phyloP scores from a whole-genome alignment of 1,140 invertebrate genomes.

The Physella acuta region DNA sequence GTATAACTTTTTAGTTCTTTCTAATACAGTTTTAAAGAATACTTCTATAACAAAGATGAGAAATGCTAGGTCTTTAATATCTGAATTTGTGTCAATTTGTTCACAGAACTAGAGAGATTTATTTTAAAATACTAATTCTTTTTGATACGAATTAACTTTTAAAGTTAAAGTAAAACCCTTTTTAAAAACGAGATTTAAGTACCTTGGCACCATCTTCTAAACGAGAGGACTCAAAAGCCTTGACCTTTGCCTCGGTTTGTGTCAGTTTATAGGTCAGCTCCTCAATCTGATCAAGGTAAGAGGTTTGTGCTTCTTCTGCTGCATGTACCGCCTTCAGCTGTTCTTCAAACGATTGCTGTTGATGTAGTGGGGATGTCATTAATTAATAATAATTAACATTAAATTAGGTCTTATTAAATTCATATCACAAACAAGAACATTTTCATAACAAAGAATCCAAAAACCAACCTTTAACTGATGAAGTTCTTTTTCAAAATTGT shows the following conservation, averaged over 20 bases:
- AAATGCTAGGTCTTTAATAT: too few relatives aligned
- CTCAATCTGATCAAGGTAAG: slow-evolving; percentile 55
- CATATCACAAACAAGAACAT: neutral
- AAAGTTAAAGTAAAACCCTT: too few relatives aligned
- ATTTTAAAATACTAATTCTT: too few relatives aligned
- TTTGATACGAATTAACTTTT: too few relatives aligned
- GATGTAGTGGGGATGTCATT: too few relatives aligned
- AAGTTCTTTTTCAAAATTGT: slow-evolving; percentile 46
- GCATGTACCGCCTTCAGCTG: slow-evolving; percentile 34
- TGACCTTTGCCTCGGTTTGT: slow-evolving; percentile 49
- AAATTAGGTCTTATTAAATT: neutral
- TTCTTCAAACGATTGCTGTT: slow-evolving; percentile 32
- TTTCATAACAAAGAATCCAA: neutral
- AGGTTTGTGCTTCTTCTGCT: slow-evolving; percentile 40
- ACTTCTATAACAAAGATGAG: too few relatives aligned
- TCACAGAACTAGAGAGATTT: too few relatives aligned
- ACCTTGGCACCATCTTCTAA: slow-evolving; percentile 54
- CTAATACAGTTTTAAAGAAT: too few relatives aligned
- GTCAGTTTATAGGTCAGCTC: slow-evolving; percentile 54
- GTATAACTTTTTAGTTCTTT: too few relatives aligned
- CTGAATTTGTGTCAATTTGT: too few relatives aligned
- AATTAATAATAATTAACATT: too few relatives aligned
- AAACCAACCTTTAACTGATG: slow-evolving; percentile 35
- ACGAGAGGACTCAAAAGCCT: slow-evolving; percentile 41
- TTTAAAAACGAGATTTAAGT: too few relatives aligned